These are phyloP conservation scores for Micromesistius poutassou DNA, from an alignment of 2,797 vertebrate genomes.

Conservation along the genomic window DNA sequence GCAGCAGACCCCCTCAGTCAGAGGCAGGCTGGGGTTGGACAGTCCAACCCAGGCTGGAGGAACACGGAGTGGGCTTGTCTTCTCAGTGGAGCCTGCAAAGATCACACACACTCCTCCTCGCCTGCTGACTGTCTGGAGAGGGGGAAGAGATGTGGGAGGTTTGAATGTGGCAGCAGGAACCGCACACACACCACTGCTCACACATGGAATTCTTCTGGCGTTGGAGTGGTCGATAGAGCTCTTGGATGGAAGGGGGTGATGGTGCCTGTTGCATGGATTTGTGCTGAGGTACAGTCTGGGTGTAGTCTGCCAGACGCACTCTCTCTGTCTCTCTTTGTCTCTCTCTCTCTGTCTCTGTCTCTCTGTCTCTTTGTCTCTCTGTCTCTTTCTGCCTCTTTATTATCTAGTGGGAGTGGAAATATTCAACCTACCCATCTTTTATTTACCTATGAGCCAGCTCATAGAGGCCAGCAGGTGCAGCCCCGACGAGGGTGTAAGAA, in stretches of 20 bases:
- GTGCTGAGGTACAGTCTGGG: neutral
- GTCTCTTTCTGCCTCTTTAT: neutral
- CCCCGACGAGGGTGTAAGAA: neutral
- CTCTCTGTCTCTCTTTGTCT: neutral
- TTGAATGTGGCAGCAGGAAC: neutral
- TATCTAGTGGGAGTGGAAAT: neutral
- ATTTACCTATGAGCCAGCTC: neutral
- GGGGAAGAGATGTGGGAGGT: conserved; percentile 17
- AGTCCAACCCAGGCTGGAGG: neutral
- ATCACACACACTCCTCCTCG: conserved; percentile 27
- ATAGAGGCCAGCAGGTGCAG: neutral
- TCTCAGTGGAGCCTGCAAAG: conserved; percentile 27
- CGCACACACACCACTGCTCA: conserved; percentile 5
- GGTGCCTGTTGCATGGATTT: neutral
- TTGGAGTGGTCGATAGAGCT: conserved; percentile 16
- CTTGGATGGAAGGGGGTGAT: neutral
- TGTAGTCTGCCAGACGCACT: neutral
- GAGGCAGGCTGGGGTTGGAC: neutral
- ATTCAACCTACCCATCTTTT: neutral
- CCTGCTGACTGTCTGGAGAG: conserved; percentile 31
- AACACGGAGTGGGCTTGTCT: conserved; percentile 13
- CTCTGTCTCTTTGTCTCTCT: neutral
- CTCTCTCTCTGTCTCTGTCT: neutral
- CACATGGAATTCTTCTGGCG: conserved; percentile 38
- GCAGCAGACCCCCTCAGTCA: conserved; percentile 4